A percentile compares a stretch with the other conserved stretches of the same genome.
Evolutionary conservation across 2,113 vertebrate species (phyloP).

Genomic region (Empidonax alnorum): DNA sequence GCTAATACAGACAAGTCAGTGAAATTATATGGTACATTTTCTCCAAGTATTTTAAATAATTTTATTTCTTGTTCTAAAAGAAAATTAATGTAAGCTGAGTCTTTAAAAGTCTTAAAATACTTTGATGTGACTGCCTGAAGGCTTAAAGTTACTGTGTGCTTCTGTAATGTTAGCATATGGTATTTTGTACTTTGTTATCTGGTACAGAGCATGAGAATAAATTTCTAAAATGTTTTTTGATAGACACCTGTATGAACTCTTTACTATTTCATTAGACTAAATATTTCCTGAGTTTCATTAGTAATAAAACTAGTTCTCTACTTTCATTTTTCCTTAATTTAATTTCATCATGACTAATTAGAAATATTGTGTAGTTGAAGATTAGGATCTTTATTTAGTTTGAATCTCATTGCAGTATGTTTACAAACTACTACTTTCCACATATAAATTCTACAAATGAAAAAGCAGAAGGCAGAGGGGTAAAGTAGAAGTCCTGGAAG

Average conservation of each 20-base stretch:
- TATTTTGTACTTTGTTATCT: not conserved
- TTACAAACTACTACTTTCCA: not conserved
- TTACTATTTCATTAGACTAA: not conserved
- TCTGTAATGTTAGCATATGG: not conserved
- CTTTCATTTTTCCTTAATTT: not conserved
- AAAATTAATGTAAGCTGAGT: not conserved
- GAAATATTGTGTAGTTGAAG: not conserved
- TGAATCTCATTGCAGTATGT: not conserved
- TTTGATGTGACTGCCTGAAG: not conserved
- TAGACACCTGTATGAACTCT: not conserved
- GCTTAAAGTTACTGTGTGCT: not conserved
- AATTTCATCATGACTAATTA: not conserved
- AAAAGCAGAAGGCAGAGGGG: not conserved
- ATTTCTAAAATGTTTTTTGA: not conserved
- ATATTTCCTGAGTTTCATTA: not conserved
- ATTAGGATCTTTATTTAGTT: not conserved
- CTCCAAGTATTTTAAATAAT: not conserved
- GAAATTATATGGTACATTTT: rapidly evolving
- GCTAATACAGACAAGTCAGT: not conserved
- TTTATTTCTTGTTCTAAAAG: not conserved
- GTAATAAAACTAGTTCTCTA: not conserved
- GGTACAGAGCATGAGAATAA: not conserved
- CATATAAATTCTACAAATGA: not conserved
- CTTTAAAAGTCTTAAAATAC: not conserved
- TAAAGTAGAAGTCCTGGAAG: not conserved